Percentiles rank a stretch among this genome's conserved stretches.
These are phyloP conservation scores for Xiphias gladius DNA, from an alignment of 2,113 vertebrate genomes.

Conservation along the genomic window DNA sequence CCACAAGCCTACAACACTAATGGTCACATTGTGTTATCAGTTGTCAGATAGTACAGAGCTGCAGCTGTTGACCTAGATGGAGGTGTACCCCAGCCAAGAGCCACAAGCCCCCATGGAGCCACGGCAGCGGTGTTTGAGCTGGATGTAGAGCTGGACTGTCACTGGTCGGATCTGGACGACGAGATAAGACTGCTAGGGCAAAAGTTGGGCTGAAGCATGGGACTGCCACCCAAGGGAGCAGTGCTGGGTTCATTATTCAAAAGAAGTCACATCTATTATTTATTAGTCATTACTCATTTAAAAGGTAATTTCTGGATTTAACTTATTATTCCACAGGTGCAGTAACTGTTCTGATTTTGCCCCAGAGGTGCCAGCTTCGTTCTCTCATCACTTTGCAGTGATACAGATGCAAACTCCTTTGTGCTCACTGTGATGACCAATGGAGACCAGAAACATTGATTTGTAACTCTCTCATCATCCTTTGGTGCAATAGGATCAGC, in stretches of 20 bases:
- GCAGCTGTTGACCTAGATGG: slow-evolving; percentile 63
- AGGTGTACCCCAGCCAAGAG: slow-evolving; percentile 50
- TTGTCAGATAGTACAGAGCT: slow-evolving; percentile 65
- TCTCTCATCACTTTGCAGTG: slow-evolving; percentile 2
- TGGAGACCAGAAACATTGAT: slow-evolving; percentile 12
- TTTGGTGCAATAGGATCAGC: slow-evolving; percentile 5
- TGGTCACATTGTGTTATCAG: slow-evolving; percentile 65
- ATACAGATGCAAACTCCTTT: background rate
- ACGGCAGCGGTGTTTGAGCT: slow-evolving; percentile 39
- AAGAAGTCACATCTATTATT: slow-evolving; percentile 48
- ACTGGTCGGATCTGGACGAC: slow-evolving; percentile 14
- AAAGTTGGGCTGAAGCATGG: slow-evolving; percentile 13
- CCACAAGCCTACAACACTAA: slow-evolving; percentile 60
- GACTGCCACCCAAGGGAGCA: slow-evolving; percentile 1
- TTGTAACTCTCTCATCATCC: background rate
- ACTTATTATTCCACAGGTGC: slow-evolving; percentile 40
- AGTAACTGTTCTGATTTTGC: slow-evolving; percentile 36
- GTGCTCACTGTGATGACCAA: slow-evolving; percentile 26
- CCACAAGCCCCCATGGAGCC: slow-evolving; percentile 15
- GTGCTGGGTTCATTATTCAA: slow-evolving; percentile 40
- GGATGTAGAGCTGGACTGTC: slow-evolving; percentile 29
- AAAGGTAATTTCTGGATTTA: slow-evolving; percentile 35
- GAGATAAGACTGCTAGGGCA: slow-evolving; percentile 30
- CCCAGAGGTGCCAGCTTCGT: slow-evolving; percentile 4
- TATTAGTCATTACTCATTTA: slow-evolving; percentile 55